Base-by-base conservation (phyloP, 2,888 invertebrate species). In the Aquatica leii region DNA sequence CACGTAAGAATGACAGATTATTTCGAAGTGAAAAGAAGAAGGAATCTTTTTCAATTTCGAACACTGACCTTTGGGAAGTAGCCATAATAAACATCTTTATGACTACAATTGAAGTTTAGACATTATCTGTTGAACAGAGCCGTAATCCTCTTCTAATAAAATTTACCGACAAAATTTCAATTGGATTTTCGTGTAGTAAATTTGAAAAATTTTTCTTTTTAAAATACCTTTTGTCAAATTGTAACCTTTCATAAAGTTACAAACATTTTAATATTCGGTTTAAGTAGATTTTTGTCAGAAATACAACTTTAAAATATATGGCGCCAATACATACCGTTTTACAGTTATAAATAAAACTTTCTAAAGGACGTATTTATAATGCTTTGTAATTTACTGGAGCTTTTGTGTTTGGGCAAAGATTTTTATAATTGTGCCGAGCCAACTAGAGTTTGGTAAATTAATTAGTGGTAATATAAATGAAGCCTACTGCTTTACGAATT, bases 21-120 rank as follows among this genome's bases (percentile, higher is more conserved):
- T 43, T 50, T 37, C n/a, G 14, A 37, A 6, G 14, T 12, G 11
- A 37, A n/a, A 31, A 31, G 6, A 50, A 14, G 49, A n/a, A 50
- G 49, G 15, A 4, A 24, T 50, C 15, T 50, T 52, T 20, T 46
- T 46, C 20, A 46, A 46, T 18, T 58, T 18, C 59, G 63, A 63
- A 59, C 59, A 51, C 20, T 63, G 63, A 63, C 63, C 55, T 59
- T 59, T 43, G 31, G 15, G 35, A 53, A 53, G 58, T 46, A 41
- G 49, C 58, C 53, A 66, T 62, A 62, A 69, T 70, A 71, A 71
- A 69, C 59, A 65, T 63, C 57, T 71, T 71, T 71, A 70, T 62
- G 67, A 57, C 51, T 34, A 61, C 60, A 66, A 66, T 69, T 70
- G 66, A 66, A 63, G 65, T 67, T 61, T 59, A 53, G 59, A 63